Conservation (phyloP, 2,113 vertebrate genomes). For the Damaliscus lunatus region DNA sequence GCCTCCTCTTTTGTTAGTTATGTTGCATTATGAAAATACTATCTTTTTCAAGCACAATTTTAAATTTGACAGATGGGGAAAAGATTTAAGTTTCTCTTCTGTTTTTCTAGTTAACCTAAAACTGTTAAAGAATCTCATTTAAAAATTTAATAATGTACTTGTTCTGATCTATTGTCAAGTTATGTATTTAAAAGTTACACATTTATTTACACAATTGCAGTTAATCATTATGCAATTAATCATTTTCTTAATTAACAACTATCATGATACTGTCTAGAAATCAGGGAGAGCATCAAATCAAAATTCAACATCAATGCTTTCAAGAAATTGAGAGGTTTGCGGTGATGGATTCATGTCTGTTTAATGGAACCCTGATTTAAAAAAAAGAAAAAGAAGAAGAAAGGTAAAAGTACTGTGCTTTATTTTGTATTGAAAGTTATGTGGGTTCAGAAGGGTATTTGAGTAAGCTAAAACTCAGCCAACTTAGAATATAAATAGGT, state of each 20-base stretch:
- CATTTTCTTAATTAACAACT: background rate
- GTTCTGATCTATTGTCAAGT: background rate
- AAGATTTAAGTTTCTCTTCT: background rate
- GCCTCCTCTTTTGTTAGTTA: background rate
- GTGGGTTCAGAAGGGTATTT: background rate
- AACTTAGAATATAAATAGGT: background rate
- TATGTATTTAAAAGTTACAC: background rate
- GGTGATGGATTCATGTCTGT: background rate
- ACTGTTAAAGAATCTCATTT: background rate
- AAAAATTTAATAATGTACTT: background rate
- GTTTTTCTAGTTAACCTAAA: background rate
- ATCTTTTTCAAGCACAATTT: background rate
- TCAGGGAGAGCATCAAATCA: background rate
- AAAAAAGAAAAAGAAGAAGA: background rate
- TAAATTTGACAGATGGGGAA: background rate
- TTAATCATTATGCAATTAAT: background rate
- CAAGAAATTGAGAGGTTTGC: background rate
- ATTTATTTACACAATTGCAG: background rate
- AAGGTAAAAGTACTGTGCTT: background rate
- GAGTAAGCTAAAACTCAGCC: background rate
- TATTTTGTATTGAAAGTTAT: background rate
- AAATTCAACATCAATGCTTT: background rate
- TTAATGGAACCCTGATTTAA: background rate
- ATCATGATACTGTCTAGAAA: background rate
- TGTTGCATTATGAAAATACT: background rate